Conservation (phyloP, 2,888 invertebrate genomes). For the Patella pellucida region DNA sequence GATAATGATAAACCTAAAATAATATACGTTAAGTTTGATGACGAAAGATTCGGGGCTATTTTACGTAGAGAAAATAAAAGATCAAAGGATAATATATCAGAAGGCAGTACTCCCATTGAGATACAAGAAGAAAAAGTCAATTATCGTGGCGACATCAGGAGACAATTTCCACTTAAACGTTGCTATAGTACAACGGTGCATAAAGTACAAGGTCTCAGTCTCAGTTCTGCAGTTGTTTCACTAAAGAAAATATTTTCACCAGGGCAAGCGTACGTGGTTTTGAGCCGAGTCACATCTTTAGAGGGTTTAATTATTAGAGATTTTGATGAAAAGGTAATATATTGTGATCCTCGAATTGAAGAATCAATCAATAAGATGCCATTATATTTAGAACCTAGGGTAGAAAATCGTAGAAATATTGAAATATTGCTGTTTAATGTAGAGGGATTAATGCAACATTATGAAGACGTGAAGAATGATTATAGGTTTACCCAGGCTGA, state of each 20-base stretch:
- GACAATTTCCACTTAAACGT: slow-evolving; percentile 20
- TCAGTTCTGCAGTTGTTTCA: slow-evolving; percentile 21
- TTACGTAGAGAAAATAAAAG: not conserved
- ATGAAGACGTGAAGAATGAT: not conserved
- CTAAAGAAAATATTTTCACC: slow-evolving; percentile 26
- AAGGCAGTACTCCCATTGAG: slow-evolving; percentile 5
- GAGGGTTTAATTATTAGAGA: slow-evolving; percentile 21
- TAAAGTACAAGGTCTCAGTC: slow-evolving; percentile 30
- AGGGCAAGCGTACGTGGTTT: slow-evolving; percentile 34
- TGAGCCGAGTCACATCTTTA: slow-evolving; percentile 27
- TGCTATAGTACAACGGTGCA: slow-evolving; percentile 27
- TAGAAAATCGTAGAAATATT: not conserved
- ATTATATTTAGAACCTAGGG: not conserved
- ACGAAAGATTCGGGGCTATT: slow-evolving; percentile 10
- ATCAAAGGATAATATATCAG: not conserved
- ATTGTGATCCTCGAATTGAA: slow-evolving; percentile 21
- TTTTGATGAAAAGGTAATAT: slow-evolving; percentile 25
- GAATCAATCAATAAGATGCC: slow-evolving; percentile 16
- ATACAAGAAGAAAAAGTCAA: slow-evolving; percentile 9
- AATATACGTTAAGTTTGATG: slow-evolving; percentile 18
- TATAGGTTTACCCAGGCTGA: not conserved
- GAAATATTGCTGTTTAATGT: not conserved
- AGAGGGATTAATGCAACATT: not conserved
- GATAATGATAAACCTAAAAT: not conserved
- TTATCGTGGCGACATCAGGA: slow-evolving; percentile 2